Base-by-base conservation (phyloP, 2,888 invertebrate species). In the Leucophora obtusa region DNA sequence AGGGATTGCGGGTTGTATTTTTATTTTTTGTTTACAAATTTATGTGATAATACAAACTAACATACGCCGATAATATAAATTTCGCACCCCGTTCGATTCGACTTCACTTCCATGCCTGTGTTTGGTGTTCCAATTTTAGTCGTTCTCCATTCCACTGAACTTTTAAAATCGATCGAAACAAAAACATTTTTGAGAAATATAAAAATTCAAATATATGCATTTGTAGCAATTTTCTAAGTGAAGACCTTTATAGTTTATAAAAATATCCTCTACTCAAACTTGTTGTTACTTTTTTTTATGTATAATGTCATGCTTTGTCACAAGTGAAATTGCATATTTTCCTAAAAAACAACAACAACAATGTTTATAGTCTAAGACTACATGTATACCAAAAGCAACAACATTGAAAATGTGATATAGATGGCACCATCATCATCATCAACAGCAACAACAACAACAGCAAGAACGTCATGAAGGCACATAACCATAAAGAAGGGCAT, bases 401-500 rank as follows among this genome's bases (percentile, higher is more conserved):
- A 17, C 53, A 33, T 58, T 15, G 38, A 72, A 81, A 77, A 81
- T 70, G 56, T 76, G 71, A 47, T 71, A 58, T 72, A 68, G 75
- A 80, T 80, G 80, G 76, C 73, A 81, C 77, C 77, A 77, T 65
- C 81, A 73, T 63, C 43, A 33, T 33, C 69, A 18, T 17, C 69
- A 58, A 15, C 47, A 68, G 10, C 10, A 14, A 28, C 54, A 24
- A 21, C 68, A 18, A 7, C 66, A 56, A 17, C 56, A n/a, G 11
- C 10, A 33, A 17, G 21, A 66, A n/a, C 43, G 33, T 53, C 63
- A 76, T 60, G 65, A 77, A 73, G 69, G 35, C 76, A 35, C 24
- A 77, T 73, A 81, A 70, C 73, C 73, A 81, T 77, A 81, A 73
- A 81, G 70, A 81, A 81, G 81, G 81, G 81, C 81, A 81, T 81